phyloP scores from a whole-genome alignment of 2,797 vertebrate genomes.

The Catostomus latipinnis region DNA sequence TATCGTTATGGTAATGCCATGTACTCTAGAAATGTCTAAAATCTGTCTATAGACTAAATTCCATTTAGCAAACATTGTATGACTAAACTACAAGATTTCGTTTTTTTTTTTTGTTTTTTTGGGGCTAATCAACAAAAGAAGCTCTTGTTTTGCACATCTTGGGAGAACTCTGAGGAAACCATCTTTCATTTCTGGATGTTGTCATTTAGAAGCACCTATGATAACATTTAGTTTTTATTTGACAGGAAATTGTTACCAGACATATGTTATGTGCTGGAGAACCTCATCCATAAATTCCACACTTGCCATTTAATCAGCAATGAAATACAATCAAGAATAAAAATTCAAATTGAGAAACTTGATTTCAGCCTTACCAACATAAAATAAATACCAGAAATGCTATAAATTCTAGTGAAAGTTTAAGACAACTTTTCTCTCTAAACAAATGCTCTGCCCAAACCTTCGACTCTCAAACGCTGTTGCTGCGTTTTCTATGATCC shows the following conservation, averaged over 20 bases:
- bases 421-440: neutral
- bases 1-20: neutral
- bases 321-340: neutral
- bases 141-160: no score
- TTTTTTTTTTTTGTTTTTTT: no score
- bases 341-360: no score
- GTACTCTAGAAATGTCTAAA: neutral
- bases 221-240: no score
- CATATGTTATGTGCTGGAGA: no score
- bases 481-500: constrained; percentile 17
- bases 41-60: neutral
- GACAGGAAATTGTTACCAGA: no score
- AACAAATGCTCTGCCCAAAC: neutral
- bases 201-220: no score
- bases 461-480: constrained; percentile 11
- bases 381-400: neutral
- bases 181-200: no score
- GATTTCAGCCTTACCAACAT: neutral
- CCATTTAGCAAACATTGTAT: neutral
- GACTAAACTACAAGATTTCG: neutral
- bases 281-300: neutral
- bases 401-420: neutral
- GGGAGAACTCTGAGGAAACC: no score
- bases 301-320: neutral
- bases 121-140: no score